These are phyloP conservation scores for Drosophila austrosaltans DNA, from an alignment of 2,888 invertebrate genomes.

Conservation along the genomic window DNA sequence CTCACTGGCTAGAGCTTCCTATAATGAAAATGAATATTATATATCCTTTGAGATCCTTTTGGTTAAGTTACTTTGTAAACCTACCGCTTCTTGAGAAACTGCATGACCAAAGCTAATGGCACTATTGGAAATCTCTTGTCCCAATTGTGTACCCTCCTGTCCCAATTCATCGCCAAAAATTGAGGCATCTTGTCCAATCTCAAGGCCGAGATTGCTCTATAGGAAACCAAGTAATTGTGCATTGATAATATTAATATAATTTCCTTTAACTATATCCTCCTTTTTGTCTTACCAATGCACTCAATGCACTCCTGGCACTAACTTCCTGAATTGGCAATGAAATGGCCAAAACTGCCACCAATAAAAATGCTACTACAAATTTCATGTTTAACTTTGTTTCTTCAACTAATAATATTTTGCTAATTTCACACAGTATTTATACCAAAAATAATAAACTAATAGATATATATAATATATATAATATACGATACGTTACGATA, in stretches of 20 bases:
- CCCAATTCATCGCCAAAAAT: constrained; percentile 50
- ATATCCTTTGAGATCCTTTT: neutral
- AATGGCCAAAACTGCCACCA: constrained; percentile 10
- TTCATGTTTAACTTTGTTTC: constrained; percentile 16
- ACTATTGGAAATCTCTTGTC: constrained; percentile 39
- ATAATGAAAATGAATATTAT: neutral
- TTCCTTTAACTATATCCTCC: too few relatives aligned
- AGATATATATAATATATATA: neutral
- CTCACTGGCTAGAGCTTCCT: constrained; percentile 27
- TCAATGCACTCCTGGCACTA: constrained; percentile 10
- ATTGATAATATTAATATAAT: too few relatives aligned
- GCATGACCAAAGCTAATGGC: constrained; percentile 42
- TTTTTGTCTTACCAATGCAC: neutral
- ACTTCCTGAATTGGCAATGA: constrained; percentile 10
- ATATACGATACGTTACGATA: too few relatives aligned
- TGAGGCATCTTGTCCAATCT: constrained; percentile 51
- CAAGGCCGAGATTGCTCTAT: constrained; percentile 33
- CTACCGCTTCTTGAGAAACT: constrained; percentile 37
- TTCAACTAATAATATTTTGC: constrained; percentile 9
- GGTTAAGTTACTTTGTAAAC: neutral
- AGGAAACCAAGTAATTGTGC: neutral
- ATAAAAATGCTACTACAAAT: constrained; percentile 10
- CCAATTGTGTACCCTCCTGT: constrained; percentile 52
- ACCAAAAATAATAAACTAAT: neutral
- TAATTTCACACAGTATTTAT: constrained; percentile 9